Percentiles rank a stretch among this genome's conserved stretches.
Evolutionary conservation across 2,113 vertebrate genomes (phyloP).

Genomic region (Patagioenas fasciata): DNA sequence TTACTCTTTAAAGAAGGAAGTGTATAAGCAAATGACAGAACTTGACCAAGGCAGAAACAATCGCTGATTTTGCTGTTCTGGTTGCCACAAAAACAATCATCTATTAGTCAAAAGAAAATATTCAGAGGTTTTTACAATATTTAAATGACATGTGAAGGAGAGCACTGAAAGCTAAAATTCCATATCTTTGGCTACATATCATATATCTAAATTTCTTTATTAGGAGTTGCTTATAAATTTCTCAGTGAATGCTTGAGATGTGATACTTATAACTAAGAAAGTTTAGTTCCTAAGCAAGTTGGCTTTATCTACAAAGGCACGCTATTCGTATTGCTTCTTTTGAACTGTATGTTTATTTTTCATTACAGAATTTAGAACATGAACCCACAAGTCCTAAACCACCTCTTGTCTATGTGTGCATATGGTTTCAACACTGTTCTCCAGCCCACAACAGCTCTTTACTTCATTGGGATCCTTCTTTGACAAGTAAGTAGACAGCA

Average conservation of each 20-base stretch:
- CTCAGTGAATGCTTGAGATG: background rate
- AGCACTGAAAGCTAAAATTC: background rate
- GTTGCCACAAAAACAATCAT: background rate
- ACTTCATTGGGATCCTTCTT: background rate
- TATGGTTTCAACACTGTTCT: background rate
- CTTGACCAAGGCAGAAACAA: background rate
- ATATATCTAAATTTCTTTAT: background rate
- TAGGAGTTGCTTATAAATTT: background rate
- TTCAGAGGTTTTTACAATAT: background rate
- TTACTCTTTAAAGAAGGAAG: background rate
- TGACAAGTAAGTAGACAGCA: background rate
- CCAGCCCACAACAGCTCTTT: background rate
- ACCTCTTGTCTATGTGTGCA: background rate
- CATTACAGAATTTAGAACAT: background rate
- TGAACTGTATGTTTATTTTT: background rate
- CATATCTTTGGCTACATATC: background rate
- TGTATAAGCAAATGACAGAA: background rate
- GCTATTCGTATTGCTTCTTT: background rate
- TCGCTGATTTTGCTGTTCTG: background rate
- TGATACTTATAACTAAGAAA: background rate
- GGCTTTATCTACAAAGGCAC: background rate
- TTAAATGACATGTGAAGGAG: background rate
- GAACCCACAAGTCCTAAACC: background rate
- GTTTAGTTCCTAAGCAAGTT: background rate
- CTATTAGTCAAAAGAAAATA: background rate